Evolutionary conservation across 2,797 vertebrate species (phyloP).

Genomic region (Phylloscopus collybita): DNA sequence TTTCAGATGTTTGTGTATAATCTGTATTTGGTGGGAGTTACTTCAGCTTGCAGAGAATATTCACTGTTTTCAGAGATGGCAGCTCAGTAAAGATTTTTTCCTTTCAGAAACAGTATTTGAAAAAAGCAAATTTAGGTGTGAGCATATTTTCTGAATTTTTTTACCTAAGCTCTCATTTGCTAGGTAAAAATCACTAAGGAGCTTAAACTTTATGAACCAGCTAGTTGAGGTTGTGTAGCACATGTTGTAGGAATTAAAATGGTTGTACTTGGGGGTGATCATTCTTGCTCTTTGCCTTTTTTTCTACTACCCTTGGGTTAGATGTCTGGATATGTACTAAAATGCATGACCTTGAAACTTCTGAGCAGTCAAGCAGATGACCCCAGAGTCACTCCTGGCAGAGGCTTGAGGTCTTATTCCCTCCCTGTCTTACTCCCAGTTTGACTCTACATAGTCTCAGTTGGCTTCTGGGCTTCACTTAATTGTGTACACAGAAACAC

Average conservation of each 20-base stretch:
- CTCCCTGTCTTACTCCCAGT: not conserved
- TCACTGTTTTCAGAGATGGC: not conserved
- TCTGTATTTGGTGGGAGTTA: not conserved
- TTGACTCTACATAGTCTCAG: accelerated
- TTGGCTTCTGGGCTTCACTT: not conserved
- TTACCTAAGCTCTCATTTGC: not conserved
- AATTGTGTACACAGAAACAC: not conserved
- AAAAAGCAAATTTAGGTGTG: not conserved
- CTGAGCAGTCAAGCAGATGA: not conserved
- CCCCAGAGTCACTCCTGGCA: not conserved
- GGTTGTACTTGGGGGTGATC: not conserved
- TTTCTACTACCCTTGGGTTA: not conserved
- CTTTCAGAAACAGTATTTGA: not conserved
- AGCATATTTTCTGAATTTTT: not conserved
- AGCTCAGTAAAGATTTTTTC: not conserved
- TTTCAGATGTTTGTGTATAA: not conserved
- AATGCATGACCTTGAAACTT: not conserved
- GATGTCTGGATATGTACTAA: not conserved
- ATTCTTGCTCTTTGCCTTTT: not conserved
- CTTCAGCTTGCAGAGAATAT: not conserved
- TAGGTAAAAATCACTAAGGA: not conserved
- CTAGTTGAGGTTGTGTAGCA: not conserved
- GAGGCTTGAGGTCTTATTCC: not conserved
- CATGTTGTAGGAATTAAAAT: not conserved
- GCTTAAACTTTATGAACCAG: not conserved